Evolutionary conservation across 2,888 invertebrate genomes (phyloP).

Genomic region (Polyommatus iphigenia): DNA sequence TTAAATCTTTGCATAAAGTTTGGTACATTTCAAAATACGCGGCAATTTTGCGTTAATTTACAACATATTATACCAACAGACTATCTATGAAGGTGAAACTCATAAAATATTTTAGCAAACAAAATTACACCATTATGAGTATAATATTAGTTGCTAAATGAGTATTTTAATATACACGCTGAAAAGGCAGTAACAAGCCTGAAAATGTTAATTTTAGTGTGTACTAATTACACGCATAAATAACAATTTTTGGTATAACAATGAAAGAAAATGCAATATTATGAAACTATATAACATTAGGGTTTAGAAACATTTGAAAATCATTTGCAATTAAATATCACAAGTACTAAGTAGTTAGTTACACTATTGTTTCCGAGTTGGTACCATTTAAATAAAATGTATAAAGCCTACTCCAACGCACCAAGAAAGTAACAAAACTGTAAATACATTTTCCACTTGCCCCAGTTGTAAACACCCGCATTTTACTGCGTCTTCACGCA

Average conservation of each 20-base stretch:
- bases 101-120: constrained; percentile 4
- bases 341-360: not conserved
- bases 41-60: not conserved
- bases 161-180: not conserved
- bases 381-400: not conserved
- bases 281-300: not conserved
- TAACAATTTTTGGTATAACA: not conserved
- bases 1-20: not conserved
- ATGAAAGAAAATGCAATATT: not conserved
- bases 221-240: not conserved
- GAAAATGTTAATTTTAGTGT: not conserved
- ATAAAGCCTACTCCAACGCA: not conserved
- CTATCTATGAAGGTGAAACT: not conserved
- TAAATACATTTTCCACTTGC: constrained; percentile 6
- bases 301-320: not conserved
- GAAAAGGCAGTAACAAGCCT: not conserved
- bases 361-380: not conserved
- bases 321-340: not conserved
- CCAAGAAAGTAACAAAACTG: constrained; percentile 10
- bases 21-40: not conserved
- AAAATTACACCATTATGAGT: not conserved
- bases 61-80: not conserved
- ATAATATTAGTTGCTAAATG: constrained; percentile 3
- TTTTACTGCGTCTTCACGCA: constrained; percentile 22
- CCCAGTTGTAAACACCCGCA: constrained; percentile 21